Conservation (phyloP, 2,113 vertebrate species). For the human (Homo sapiens) region DNA sequence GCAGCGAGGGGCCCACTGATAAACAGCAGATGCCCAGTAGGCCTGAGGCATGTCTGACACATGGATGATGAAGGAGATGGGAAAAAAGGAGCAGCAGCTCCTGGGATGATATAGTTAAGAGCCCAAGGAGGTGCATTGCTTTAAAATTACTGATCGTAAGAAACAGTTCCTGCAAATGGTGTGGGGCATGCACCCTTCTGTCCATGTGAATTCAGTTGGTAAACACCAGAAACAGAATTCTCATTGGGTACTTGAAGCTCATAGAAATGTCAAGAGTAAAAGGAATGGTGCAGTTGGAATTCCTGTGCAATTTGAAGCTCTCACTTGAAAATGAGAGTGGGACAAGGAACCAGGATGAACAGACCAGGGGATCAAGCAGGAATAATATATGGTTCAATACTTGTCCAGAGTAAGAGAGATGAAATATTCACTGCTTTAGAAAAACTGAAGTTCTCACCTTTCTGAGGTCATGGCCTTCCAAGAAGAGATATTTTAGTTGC, state of each 20-base stretch:
- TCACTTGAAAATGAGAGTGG: background rate
- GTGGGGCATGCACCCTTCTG: background rate
- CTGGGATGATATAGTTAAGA: constrained; percentile 55
- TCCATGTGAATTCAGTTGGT: constrained; percentile 8
- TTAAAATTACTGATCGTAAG: constrained; percentile 61
- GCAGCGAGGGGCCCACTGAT: background rate
- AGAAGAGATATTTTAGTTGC: constrained; percentile 10
- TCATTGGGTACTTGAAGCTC: background rate
- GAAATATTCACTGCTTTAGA: constrained; percentile 9
- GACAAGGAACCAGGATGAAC: background rate
- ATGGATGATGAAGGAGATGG: background rate
- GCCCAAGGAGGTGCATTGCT: background rate
- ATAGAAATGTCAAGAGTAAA: constrained; percentile 41
- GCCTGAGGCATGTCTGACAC: constrained; percentile 48
- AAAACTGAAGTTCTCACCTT: background rate
- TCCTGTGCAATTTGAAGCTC: background rate
- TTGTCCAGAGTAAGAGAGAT: background rate
- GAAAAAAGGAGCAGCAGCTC: background rate
- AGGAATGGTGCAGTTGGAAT: background rate
- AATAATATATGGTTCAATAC: background rate
- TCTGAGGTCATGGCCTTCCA: background rate
- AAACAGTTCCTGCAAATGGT: constrained; percentile 17
- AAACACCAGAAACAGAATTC: constrained; percentile 42
- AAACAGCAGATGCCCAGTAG: constrained; percentile 59
- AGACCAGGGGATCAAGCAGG: background rate